Percentiles rank a stretch among this genome's conserved stretches.
phyloP scores from a whole-genome alignment of 2,113 vertebrate genomes.

The Panthera tigris region DNA sequence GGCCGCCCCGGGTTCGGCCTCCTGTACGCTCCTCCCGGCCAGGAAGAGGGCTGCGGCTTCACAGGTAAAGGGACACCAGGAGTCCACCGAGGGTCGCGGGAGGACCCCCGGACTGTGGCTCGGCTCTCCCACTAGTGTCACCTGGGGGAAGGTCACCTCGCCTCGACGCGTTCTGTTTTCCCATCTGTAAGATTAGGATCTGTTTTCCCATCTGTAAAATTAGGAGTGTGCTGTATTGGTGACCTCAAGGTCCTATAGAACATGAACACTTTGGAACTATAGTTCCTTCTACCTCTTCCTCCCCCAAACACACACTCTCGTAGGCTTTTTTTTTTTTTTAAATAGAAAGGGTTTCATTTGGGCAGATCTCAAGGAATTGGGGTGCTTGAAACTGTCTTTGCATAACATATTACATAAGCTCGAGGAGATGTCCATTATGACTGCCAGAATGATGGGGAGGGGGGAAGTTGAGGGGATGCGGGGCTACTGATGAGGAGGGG shows the following conservation, averaged over 20 bases:
- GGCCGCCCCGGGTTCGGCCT: background rate
- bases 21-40: background rate
- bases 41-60: background rate
- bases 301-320: too few relatives aligned
- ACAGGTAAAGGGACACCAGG: background rate
- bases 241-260: background rate
- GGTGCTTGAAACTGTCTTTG: background rate
- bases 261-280: background rate
- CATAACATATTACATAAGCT: background rate
- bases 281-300: background rate
- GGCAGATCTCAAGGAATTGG: background rate
- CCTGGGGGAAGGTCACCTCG: background rate
- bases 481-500: background rate
- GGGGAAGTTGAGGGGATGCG: background rate
- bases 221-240: background rate
- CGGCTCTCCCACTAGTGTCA: background rate
- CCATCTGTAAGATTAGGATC: background rate
- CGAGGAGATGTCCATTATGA: background rate
- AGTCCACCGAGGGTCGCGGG: background rate
- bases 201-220: background rate
- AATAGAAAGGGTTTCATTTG: background rate
- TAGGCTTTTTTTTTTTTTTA: background rate
- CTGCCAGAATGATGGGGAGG: background rate
- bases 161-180: background rate
- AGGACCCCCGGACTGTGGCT: background rate